These are phyloP conservation scores for Hemibagrus guttatus DNA, from an alignment of 2,797 vertebrate genomes.

Conservation along the genomic window DNA sequence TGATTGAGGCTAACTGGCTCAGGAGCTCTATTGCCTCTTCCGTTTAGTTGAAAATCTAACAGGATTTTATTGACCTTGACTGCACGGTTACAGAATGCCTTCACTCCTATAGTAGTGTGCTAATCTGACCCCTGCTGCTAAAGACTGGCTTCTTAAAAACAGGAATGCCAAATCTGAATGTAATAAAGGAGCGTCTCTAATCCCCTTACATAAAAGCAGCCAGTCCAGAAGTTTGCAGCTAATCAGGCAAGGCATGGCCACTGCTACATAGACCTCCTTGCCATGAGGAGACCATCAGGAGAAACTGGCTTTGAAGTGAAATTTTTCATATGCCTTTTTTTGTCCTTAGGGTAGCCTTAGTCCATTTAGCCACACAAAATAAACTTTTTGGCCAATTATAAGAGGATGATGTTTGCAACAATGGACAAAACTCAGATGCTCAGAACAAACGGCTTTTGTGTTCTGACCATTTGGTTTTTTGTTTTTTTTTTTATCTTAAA, in stretches of 20 bases:
- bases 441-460: not conserved
- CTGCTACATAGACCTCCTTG: not conserved
- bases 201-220: constrained; percentile 48
- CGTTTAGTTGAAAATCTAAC: constrained; percentile 49
- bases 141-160: constrained; percentile 36
- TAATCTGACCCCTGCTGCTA: constrained; percentile 45
- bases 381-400: not conserved
- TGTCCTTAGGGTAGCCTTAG: not conserved
- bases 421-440: not conserved
- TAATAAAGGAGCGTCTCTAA: constrained; percentile 46
- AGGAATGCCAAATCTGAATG: constrained; percentile 33
- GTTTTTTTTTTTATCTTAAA: too few species aligned
- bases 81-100: constrained; percentile 34
- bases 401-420: not conserved
- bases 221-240: constrained; percentile 22
- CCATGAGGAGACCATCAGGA: constrained; percentile 1
- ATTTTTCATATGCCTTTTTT: constrained; percentile 20
- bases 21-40: constrained; percentile 38
- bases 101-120: constrained; percentile 21
- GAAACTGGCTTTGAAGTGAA: constrained; percentile 35
- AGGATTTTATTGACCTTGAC: constrained; percentile 53
- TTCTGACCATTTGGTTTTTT: not conserved
- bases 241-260: constrained; percentile 26
- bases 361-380: not conserved
- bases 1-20: not conserved